Percentiles rank a stretch among this genome's conserved stretches.
Conservation (phyloP, 1,140 invertebrate species). For the Drosophila teissieri region DNA sequence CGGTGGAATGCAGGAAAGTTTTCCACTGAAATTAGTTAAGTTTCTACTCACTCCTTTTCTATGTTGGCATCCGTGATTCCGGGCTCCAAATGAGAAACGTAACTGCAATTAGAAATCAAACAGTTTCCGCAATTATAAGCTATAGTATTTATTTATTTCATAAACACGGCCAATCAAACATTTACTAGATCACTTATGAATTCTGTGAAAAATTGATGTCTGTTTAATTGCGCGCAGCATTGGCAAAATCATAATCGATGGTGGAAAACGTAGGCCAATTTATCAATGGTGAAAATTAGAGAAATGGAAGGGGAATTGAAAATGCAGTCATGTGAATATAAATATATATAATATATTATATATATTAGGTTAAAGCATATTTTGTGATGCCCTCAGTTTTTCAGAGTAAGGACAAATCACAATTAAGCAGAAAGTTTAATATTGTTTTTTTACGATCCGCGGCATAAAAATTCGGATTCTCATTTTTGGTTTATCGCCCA, state of each 20-base stretch:
- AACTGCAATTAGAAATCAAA: slow-evolving; percentile 27
- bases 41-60: background rate
- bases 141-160: slow-evolving; percentile 12
- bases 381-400: no score
- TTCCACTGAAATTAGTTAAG: slow-evolving; percentile 12
- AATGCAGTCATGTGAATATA: no score
- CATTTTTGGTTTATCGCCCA: slow-evolving; percentile 5
- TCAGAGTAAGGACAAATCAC: background rate
- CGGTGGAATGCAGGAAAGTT: slow-evolving; percentile 18
- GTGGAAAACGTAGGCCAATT: background rate
- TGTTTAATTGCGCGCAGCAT: background rate
- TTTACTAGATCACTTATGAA: slow-evolving; percentile 11
- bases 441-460: slow-evolving; percentile 20
- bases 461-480: slow-evolving; percentile 14
- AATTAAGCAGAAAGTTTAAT: slow-evolving; percentile 26
- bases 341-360: no score
- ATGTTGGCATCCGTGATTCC: background rate
- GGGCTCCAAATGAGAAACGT: background rate
- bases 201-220: slow-evolving; percentile 17
- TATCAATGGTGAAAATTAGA: background rate
- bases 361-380: no score
- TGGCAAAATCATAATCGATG: slow-evolving; percentile 14
- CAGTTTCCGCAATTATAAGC: slow-evolving; percentile 4
- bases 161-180: slow-evolving; percentile 8
- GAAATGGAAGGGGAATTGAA: no score